A percentile compares a stretch with the other conserved stretches of the same genome.
These are phyloP conservation scores for Grammomys surdaster DNA, from an alignment of 2,113 vertebrate genomes.

Conservation along the genomic window DNA sequence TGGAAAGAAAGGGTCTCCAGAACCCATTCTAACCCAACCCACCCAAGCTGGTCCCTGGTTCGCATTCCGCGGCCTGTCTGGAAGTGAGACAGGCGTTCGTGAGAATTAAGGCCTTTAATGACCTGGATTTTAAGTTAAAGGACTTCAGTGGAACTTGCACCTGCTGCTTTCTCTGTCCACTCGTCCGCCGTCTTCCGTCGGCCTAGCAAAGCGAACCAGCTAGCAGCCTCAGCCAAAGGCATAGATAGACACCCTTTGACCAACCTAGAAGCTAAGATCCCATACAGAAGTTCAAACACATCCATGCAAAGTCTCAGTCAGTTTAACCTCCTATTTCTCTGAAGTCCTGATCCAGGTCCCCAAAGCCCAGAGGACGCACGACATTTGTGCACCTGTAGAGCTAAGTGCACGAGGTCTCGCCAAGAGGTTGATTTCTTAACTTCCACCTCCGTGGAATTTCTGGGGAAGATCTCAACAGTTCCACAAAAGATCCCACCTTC, in stretches of 20 bases:
- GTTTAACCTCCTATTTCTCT: not conserved
- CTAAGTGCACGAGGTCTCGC: not conserved
- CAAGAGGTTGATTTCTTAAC: conserved; percentile 26
- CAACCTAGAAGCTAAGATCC: not conserved
- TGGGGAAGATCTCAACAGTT: not conserved
- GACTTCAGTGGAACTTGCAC: not conserved
- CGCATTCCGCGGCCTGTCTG: not conserved
- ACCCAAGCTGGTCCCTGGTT: not conserved
- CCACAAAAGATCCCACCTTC: conserved; percentile 7
- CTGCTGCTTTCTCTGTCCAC: not conserved
- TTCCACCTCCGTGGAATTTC: conserved; percentile 20
- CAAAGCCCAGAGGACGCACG: not conserved
- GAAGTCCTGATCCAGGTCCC: not conserved
- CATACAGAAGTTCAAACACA: not conserved
- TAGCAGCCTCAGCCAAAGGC: not conserved
- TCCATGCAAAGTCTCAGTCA: not conserved
- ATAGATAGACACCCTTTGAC: not conserved
- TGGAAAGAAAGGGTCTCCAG: not conserved
- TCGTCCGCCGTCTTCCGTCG: too few species aligned
- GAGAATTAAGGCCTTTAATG: not conserved
- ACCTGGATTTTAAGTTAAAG: not conserved
- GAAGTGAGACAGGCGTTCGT: not conserved
- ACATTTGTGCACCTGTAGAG: not conserved
- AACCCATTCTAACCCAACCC: not conserved
- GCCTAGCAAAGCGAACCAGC: not conserved